A percentile compares a stretch with the other conserved stretches of the same genome.
These are phyloP conservation scores for Lepetodrilus schrolli DNA, from an alignment of 2,888 invertebrate genomes.

Conservation along the genomic window DNA sequence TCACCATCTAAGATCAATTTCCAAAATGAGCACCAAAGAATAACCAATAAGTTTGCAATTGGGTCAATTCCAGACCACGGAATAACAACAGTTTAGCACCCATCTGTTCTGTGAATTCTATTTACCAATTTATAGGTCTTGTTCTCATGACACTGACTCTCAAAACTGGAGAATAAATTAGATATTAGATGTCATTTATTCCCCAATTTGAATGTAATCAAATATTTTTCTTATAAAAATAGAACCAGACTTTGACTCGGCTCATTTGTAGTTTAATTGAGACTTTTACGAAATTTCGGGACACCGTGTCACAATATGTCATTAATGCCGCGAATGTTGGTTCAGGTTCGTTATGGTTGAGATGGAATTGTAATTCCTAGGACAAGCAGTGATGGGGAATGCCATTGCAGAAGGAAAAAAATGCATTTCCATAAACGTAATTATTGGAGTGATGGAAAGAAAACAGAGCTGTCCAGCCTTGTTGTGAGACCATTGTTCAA, in stretches of 20 bases:
- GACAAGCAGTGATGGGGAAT: neutral
- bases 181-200: no score
- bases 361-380: neutral
- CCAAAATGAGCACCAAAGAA: no score
- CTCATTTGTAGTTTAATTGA: neutral
- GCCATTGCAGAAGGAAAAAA: conserved; percentile 10
- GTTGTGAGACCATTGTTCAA: neutral
- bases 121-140: no score
- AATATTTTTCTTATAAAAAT: neutral
- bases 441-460: conserved; percentile 6
- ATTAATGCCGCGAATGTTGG: neutral
- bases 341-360: neutral
- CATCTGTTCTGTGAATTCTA: no score
- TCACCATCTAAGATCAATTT: no score
- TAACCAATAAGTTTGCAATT: no score
- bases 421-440: neutral
- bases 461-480: neutral
- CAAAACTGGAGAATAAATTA: no score
- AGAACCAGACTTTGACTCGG: neutral
- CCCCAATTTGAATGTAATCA: no score
- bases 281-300: neutral
- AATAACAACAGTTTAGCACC: no score
- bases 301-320: neutral
- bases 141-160: no score
- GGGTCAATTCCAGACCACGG: no score